Base-by-base conservation (phyloP, 2,113 vertebrate species). In the Pycnonotus jocosus region DNA sequence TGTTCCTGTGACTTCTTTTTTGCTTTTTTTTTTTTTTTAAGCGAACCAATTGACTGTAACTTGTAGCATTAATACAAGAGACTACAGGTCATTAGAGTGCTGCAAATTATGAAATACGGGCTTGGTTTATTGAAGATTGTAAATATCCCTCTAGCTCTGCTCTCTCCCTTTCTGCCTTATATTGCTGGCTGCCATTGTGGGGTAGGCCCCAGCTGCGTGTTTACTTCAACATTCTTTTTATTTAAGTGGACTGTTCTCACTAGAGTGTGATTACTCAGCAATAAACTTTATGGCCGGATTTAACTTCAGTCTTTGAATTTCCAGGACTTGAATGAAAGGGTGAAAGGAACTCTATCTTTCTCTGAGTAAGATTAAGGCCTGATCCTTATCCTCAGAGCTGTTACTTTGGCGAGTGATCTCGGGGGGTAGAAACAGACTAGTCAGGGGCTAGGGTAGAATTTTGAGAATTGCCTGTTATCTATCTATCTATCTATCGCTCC, bases 221-320 rank as follows among this genome's bases (percentile, higher is more conserved):
- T 98, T 96, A 97, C 97, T 96, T 97, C 97, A 80, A 94, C 96
- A 95, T 97, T 97, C 97, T 97, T 97, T 98, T 98, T 98, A 96
- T 97, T 97, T 98, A 93, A 95, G 96, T 96, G 96, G 91, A 97
- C 97, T 96, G 88, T 98, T 98, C 98, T 98, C 98, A 98, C 98
- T 97, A 96, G 97, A 97, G 96, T 98, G 98, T 97, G 98, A 98
- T 97, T 98, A 97, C 97, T 95, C 96, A 98, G 98, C 98, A 98
- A 98, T 98, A 98, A 98, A 98, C 96, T 98, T 98, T 98, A 98
- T 98, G 98, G 97, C 98, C 98, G 98, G 98, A 98, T 98, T 98
- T 98, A 98, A 97, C 97, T 98, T 97, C 86, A 97, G 94, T 97
- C 97, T 98, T 98, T 98, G 98, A 98, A 98, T 98, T 97, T 97